These are phyloP conservation scores for Scartelaos histophorus DNA, from an alignment of 2,113 vertebrate species.

Conservation along the genomic window DNA sequence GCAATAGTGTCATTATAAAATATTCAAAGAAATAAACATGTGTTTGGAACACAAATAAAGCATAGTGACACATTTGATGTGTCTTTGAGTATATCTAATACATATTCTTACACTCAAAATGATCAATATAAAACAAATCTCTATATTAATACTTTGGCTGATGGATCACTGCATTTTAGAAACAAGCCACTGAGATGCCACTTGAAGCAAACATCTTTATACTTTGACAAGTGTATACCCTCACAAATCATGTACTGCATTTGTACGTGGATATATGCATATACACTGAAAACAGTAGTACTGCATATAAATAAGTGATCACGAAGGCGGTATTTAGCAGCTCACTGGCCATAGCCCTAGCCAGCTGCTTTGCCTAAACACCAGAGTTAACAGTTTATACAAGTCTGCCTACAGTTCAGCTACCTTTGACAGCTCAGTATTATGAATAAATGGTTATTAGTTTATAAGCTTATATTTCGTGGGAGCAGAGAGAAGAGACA, in stretches of 20 bases:
- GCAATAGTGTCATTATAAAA: conserved; percentile 40
- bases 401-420: conserved; percentile 2
- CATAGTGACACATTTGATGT: conserved; percentile 61
- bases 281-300: conserved; percentile 4
- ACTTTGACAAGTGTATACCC: conserved; percentile 23
- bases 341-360: neutral
- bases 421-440: neutral
- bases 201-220: conserved; percentile 46
- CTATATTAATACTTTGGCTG: conserved; percentile 69
- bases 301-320: neutral
- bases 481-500: neutral
- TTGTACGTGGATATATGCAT: conserved; percentile 14
- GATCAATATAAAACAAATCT: conserved; percentile 38
- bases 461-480: conserved; percentile 31
- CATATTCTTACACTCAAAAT: conserved; percentile 31
- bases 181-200: conserved; percentile 48
- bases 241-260: conserved; percentile 36
- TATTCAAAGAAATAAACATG: conserved; percentile 33
- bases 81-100: conserved; percentile 49
- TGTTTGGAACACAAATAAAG: conserved; percentile 63
- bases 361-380: conserved; percentile 11
- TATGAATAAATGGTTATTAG: neutral
- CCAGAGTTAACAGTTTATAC: conserved; percentile 18
- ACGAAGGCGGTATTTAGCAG: neutral
- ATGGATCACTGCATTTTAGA: conserved; percentile 54